Base-by-base conservation (phyloP, 2,888 invertebrate genomes). In the Azorinus chamasolen region DNA sequence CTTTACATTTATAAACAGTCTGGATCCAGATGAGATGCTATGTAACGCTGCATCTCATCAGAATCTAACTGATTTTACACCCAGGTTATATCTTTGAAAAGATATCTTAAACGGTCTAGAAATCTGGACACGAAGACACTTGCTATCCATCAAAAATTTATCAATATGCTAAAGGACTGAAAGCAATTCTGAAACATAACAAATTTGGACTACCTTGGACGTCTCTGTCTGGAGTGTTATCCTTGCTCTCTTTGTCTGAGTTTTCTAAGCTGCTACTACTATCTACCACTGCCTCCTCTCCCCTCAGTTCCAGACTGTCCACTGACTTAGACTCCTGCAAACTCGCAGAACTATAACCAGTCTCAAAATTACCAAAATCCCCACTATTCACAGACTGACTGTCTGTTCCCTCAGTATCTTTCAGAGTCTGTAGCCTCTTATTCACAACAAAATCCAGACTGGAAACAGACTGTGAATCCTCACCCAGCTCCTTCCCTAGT, bases 391-490 rank as follows among this genome's bases (percentile, higher is more conserved):
- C 83, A 70, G 90, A 90, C 22, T 77, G 86, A 1, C 75, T 83
- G 12, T 75, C 79, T 24, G 37, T 54, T 54, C 83, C 85, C 16
- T 75, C 79, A 24, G 37, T 50, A 58, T 85, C 85, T 14, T 80
- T 74, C 10, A 86, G 57, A 61, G 70, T 73, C 25, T 79, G 77
- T 41, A 86, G 32, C 41, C 72, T 65, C 58, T 83, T 86, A 48
- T 71, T 75, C 18, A 71, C 65, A 1, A 87, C 84, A 16, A 92
- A 81, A 24, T 92, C 92, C 6, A 92, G 85, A 83, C 92, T 92
- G 32, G 90, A 86, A 6, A 91, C 81, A n/a, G 91, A 91, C 58
- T 90, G 90, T 12, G 88, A 79, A 69, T 92, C 92, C 41, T 90
- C 89, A 14, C 70, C 78, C 5, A 63, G 68, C 5, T 63, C 70